These are phyloP conservation scores for Ctenodactylus gundi DNA, from an alignment of 2,113 vertebrate genomes.

Conservation along the genomic window DNA sequence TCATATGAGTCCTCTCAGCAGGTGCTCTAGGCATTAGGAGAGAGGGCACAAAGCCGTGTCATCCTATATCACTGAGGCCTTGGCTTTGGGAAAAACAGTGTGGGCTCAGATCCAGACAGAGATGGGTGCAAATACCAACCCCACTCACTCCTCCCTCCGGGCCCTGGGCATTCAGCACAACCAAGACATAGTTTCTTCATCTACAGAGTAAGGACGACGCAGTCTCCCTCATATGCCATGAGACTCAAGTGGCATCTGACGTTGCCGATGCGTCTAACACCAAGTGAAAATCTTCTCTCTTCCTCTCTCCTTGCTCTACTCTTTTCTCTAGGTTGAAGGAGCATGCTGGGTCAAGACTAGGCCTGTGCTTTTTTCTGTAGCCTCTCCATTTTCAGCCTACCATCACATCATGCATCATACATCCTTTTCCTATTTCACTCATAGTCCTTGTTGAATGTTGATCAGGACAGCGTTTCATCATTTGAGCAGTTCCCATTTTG, in stretches of 20 bases:
- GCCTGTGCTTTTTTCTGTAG: neutral
- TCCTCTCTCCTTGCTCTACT: neutral
- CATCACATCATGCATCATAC: neutral
- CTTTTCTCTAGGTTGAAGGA: neutral
- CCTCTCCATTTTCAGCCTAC: neutral
- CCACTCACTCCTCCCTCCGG: neutral
- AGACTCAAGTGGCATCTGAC: neutral
- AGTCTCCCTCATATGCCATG: neutral
- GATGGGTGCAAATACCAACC: neutral
- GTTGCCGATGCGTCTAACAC: neutral
- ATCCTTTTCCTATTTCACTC: neutral
- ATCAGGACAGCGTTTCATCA: neutral
- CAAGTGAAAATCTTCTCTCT: neutral
- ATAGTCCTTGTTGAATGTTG: neutral
- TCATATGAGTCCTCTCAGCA: fast-evolving
- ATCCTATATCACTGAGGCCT: neutral
- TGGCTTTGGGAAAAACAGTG: neutral
- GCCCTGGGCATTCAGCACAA: neutral
- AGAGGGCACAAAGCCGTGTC: neutral
- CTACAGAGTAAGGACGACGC: neutral
- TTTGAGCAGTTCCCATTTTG: conserved; percentile 17
- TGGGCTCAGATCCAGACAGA: neutral
- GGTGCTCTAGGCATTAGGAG: neutral
- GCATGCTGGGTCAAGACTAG: fast-evolving
- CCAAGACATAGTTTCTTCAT: neutral